These are phyloP conservation scores for Bombus waltoni DNA, from an alignment of 1,140 invertebrate species.

Conservation along the genomic window DNA sequence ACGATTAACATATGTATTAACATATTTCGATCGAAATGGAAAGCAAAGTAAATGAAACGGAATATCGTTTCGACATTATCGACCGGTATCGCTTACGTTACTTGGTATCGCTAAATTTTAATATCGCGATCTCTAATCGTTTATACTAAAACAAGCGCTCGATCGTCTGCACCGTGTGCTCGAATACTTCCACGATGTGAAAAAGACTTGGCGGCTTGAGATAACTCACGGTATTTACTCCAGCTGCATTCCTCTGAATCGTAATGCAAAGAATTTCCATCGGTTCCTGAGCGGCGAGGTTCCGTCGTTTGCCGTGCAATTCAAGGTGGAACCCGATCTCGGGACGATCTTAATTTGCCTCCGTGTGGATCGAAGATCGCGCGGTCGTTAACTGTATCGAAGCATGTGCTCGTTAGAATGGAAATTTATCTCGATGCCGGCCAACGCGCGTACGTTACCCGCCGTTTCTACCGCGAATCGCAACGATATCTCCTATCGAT, in stretches of 20 bases:
- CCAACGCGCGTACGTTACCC: background rate
- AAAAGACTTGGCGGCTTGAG: background rate
- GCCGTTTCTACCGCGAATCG: background rate
- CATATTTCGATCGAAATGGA: too few relatives aligned
- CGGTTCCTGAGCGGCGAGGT: background rate
- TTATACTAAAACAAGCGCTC: too few relatives aligned
- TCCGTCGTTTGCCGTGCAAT: background rate
- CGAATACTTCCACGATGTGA: background rate
- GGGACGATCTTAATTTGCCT: constrained; percentile 50
- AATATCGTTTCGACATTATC: too few relatives aligned
- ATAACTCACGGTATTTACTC: background rate
- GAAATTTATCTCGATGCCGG: constrained; percentile 32
- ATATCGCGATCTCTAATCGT: too few relatives aligned
- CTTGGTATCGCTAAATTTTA: too few relatives aligned
- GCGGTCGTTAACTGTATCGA: constrained; percentile 31
- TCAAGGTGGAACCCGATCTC: constrained; percentile 25
- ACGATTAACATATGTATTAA: too few relatives aligned
- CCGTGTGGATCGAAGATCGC: constrained; percentile 29
- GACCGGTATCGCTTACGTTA: too few relatives aligned
- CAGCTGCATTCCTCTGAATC: background rate
- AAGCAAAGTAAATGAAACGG: too few relatives aligned
- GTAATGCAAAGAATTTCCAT: constrained; percentile 15
- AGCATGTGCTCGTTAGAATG: constrained; percentile 29
- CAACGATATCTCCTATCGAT: background rate
- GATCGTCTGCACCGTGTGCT: too few relatives aligned